Base-by-base conservation (phyloP, 2,113 vertebrate genomes). In the Zonotrichia leucophrys region DNA sequence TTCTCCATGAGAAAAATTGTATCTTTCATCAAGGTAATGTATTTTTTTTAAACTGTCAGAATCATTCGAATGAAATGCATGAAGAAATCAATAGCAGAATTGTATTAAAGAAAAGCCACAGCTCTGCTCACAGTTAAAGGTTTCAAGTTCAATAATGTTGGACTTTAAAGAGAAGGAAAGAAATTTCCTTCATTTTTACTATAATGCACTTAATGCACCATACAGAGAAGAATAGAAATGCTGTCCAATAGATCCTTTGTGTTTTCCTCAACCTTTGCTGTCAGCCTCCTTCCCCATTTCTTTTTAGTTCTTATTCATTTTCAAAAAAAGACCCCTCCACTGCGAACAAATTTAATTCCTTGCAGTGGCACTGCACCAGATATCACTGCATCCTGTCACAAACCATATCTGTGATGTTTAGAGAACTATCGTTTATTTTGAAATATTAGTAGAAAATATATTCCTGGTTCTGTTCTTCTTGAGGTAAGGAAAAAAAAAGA, bases 41-140 rank as follows among this genome's bases (percentile, higher is more conserved):
- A 84, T 80, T 96, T 96, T 87, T 95, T 96, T 94, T 5, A 55
- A 97, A 83, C 94, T 97, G 91, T 94, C 90, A 88, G 89, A 96
- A 96, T 96, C 94, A 91, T 95, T 97, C 87, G 11, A 77, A 96
- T 96, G 89, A 95, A 95, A 94, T 87, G 79, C 81, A 95, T 93
- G 94, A 91, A 80, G 91, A 96, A 96, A 96, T 94, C 87, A 96
- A 94, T 96, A 94, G 87, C 77, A 96, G 94, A 95, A 90, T 96
- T 95, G 83, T 95, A 92, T 97, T 97, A 96, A 97, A 95, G 92
- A 89, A 87, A 96, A 94, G 93, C 84, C 85, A 85, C 96, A 92
- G 88, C 85, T 96, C 95, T 96, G 92, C 76, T 95, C 73, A 80
- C 84, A 56, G 89, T 95, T 69, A 73, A 93, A 96, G 87, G 83